A percentile compares a stretch with the other conserved stretches of the same genome.
Conservation (phyloP, 2,888 invertebrate species). For the Falcaria lacertinaria region DNA sequence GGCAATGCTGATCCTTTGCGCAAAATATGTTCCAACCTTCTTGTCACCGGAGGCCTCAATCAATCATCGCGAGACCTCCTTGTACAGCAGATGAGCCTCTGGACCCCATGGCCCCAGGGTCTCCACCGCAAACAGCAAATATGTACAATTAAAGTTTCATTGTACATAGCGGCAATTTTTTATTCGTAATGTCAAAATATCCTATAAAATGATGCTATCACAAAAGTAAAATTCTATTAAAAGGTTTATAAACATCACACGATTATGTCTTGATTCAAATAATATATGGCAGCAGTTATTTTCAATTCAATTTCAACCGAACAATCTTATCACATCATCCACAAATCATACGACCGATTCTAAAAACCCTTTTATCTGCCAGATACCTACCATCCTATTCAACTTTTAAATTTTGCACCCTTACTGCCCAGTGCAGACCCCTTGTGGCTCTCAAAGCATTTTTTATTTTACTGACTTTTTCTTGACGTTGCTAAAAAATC, state of each 20-base stretch:
- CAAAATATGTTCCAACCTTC: too few relatives aligned
- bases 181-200: too few relatives aligned
- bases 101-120: too few relatives aligned
- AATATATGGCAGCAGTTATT: background rate
- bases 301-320: slow-evolving; percentile 26
- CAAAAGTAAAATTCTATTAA: slow-evolving; percentile 9
- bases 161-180: too few relatives aligned
- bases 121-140: too few relatives aligned
- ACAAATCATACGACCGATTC: slow-evolving; percentile 43
- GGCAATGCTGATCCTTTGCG: too few relatives aligned
- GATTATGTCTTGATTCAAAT: too few relatives aligned
- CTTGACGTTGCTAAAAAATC: slow-evolving; percentile 59
- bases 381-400: slow-evolving; percentile 45
- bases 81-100: too few relatives aligned
- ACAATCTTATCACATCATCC: slow-evolving; percentile 44
- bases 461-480: slow-evolving; percentile 61
- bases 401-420: slow-evolving; percentile 52
- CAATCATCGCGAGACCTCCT: too few relatives aligned
- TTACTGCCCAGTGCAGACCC: slow-evolving; percentile 32
- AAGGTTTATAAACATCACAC: too few relatives aligned
- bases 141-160: too few relatives aligned
- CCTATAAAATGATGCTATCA: slow-evolving; percentile 2
- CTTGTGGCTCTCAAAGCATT: slow-evolving; percentile 39
- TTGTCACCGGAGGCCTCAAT: too few relatives aligned
- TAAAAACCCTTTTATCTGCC: slow-evolving; percentile 31